These are phyloP conservation scores for Holothuria scabra DNA, from an alignment of 53 echinoderm and acorn worm genomes.

Conservation along the genomic window DNA sequence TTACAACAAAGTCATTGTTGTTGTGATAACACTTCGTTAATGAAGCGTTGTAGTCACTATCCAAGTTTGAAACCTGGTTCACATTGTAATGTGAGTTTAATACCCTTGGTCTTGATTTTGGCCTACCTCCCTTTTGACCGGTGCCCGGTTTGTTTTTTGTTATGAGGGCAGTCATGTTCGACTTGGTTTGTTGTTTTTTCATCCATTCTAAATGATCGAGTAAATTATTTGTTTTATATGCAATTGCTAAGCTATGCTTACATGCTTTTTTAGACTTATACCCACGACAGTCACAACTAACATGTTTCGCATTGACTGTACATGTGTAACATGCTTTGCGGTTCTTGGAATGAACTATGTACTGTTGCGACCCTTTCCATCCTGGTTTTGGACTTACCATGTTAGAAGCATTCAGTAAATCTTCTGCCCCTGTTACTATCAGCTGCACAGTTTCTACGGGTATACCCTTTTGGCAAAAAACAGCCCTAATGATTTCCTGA, in stretches of 20 bases:
- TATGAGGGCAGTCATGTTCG: constrained; percentile 51
- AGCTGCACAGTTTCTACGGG: constrained; percentile 42
- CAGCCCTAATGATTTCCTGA: constrained; percentile 14
- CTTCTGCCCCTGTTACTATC: constrained; percentile 46
- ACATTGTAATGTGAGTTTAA: neutral
- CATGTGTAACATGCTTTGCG: constrained; percentile 33
- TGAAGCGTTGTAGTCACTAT: constrained; percentile 8
- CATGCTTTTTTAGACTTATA: constrained; percentile 52
- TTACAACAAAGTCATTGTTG: constrained; percentile 26
- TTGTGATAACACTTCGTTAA: constrained; percentile 50
- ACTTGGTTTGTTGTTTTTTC: constrained; percentile 37
- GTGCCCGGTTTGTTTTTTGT: constrained; percentile 42
- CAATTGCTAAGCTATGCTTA: constrained; percentile 54
- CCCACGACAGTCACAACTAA: constrained; percentile 53
- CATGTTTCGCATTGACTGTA: constrained; percentile 37
- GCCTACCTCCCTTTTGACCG: constrained; percentile 50
- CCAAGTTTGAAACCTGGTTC: constrained; percentile 6
- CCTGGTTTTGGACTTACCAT: constrained; percentile 36
- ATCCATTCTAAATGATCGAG: constrained; percentile 48
- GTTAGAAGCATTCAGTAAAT: constrained; percentile 37
- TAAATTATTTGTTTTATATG: constrained; percentile 36
- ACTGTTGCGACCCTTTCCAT: constrained; percentile 4
- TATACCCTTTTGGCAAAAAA: constrained; percentile 33
- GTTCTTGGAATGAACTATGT: constrained; percentile 50
- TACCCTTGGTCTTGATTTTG: constrained; percentile 10